Evolutionary conservation across 2,797 vertebrate species (phyloP).

Genomic region (Pyrocephalus nanus): DNA sequence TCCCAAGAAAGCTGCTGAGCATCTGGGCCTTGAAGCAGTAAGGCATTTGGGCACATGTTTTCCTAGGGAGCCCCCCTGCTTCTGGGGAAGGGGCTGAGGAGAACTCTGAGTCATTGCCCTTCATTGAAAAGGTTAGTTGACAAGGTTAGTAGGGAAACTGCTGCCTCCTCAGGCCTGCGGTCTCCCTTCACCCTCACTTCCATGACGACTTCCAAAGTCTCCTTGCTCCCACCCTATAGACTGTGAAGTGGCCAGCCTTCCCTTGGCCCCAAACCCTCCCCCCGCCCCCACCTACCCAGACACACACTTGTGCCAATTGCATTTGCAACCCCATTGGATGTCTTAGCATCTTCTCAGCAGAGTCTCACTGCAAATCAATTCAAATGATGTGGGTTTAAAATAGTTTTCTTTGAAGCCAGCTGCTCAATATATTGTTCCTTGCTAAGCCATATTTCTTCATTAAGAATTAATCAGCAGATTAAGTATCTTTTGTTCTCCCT

Average conservation of each 20-base stretch:
- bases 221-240: accelerated
- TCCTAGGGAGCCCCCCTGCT: accelerated
- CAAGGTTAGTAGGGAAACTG: neutral
- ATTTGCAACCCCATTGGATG: neutral
- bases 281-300: neutral
- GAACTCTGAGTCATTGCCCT: accelerated
- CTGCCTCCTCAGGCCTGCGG: accelerated
- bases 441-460: neutral
- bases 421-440: neutral
- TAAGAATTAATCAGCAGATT: neutral
- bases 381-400: neutral
- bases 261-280: no score
- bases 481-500: neutral
- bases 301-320: accelerated
- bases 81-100: no score
- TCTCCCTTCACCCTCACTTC: neutral
- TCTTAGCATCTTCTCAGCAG: neutral
- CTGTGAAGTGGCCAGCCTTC: accelerated
- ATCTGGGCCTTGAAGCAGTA: neutral
- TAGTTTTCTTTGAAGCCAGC: neutral
- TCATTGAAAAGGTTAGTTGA: no score
- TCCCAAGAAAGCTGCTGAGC: neutral
- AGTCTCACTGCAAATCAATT: neutral
- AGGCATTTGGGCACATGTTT: neutral
- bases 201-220: neutral